phyloP scores from a whole-genome alignment of 2,113 vertebrate genomes.

The Smithornis capensis region DNA sequence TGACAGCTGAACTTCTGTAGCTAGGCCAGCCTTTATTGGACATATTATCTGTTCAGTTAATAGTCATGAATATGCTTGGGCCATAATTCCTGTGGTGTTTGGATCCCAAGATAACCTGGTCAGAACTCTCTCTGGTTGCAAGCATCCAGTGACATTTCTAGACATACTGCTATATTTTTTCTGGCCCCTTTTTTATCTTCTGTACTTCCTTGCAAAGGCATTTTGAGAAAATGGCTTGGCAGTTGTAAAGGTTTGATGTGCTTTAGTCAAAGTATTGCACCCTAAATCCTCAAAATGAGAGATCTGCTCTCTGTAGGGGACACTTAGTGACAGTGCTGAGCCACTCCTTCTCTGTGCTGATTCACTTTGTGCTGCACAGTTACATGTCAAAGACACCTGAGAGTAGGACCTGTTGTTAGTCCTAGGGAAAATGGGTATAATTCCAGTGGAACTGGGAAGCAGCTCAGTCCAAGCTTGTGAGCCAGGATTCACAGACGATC shows the following conservation, averaged over 20 bases:
- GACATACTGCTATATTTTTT: not conserved
- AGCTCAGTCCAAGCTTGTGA: not conserved
- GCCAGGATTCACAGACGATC: rapidly evolving
- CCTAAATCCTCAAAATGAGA: not conserved
- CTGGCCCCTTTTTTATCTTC: not conserved
- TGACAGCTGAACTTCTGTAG: not conserved
- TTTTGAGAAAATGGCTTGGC: not conserved
- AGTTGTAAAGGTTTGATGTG: not conserved
- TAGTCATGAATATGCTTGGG: not conserved
- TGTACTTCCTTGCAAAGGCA: not conserved
- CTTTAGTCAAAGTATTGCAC: not conserved
- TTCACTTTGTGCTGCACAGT: not conserved
- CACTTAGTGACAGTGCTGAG: not conserved
- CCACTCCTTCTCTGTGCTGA: not conserved
- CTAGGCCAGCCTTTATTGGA: not conserved
- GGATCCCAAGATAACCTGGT: not conserved
- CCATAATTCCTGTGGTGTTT: not conserved
- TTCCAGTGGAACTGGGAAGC: not conserved
- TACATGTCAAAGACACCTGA: not conserved
- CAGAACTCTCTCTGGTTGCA: not conserved
- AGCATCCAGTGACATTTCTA: not conserved
- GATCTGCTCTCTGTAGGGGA: not conserved
- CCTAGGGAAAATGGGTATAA: not conserved
- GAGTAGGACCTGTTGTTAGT: not conserved
- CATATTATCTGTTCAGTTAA: not conserved